These are phyloP conservation scores for Tiliacea aurago DNA, from an alignment of 2,888 invertebrate genomes.

Conservation along the genomic window DNA sequence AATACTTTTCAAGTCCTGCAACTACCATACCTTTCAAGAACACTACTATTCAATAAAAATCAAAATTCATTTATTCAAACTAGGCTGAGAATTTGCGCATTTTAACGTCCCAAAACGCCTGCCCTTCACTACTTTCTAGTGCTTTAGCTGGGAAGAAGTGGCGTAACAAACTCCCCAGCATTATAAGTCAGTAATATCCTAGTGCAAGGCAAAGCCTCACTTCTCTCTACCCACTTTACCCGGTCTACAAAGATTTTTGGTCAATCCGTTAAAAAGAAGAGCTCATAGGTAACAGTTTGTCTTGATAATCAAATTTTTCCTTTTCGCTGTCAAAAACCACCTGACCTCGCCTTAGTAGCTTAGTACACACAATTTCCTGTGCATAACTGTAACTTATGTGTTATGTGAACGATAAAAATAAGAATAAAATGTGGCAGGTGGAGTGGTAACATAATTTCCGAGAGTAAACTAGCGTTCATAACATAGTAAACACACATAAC, in stretches of 20 bases:
- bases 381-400: conserved; percentile 20
- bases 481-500: not conserved
- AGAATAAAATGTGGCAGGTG: conserved; percentile 20
- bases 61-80: no score
- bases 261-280: not conserved
- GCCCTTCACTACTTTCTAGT: no score
- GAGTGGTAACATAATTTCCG: conserved; percentile 2
- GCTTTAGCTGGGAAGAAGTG: no score
- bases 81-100: no score
- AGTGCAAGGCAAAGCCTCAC: not conserved
- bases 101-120: no score
- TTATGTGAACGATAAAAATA: conserved; percentile 28
- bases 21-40: not conserved
- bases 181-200: not conserved
- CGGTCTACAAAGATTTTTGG: not conserved
- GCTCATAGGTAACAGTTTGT: not conserved
- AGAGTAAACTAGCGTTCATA: conserved; percentile 7
- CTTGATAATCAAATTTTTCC: not conserved
- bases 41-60: no score
- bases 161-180: no score
- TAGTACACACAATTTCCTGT: conserved; percentile 24
- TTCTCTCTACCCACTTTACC: not conserved
- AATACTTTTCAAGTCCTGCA: not conserved
- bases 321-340: not conserved
- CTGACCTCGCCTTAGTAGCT: not conserved